Evolutionary conservation across 2,797 vertebrate genomes (phyloP).

Genomic region (Notamacropus eugenii): DNA sequence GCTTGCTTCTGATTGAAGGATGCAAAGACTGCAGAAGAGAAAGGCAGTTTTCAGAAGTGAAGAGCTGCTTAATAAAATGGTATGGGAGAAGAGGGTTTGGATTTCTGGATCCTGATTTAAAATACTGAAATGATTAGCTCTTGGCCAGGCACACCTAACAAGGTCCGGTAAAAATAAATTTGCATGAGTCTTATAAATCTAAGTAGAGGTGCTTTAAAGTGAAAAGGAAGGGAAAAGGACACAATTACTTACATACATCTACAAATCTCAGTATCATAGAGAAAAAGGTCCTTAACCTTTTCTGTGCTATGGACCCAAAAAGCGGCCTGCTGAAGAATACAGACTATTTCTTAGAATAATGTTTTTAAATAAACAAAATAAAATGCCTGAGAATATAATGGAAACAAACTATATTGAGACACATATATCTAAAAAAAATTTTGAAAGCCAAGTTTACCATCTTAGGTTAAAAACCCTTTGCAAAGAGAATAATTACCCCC

Average conservation of each 20-base stretch:
- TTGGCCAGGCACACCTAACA: not conserved
- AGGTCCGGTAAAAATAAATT: not conserved
- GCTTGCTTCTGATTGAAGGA: not conserved
- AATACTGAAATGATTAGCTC: not conserved
- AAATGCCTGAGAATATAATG: not conserved
- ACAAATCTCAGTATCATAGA: not conserved
- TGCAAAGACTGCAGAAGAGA: not conserved
- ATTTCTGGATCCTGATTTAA: not conserved
- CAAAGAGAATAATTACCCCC: not conserved
- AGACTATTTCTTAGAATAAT: not conserved
- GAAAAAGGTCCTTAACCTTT: not conserved
- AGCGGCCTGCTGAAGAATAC: not conserved
- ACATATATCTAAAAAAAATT: not conserved
- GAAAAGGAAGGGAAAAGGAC: not conserved
- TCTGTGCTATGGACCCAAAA: not conserved
- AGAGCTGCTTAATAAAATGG: not conserved
- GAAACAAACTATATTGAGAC: not conserved
- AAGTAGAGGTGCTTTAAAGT: not conserved
- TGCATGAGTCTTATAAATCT: not conserved
- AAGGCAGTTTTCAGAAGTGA: not conserved
- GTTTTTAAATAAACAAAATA: not conserved
- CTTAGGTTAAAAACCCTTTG: not conserved
- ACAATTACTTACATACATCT: not conserved
- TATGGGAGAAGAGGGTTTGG: not conserved
- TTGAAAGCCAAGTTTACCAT: not conserved